These are phyloP conservation scores for Tortrix viridana DNA, from an alignment of 2,888 invertebrate genomes.

Conservation along the genomic window DNA sequence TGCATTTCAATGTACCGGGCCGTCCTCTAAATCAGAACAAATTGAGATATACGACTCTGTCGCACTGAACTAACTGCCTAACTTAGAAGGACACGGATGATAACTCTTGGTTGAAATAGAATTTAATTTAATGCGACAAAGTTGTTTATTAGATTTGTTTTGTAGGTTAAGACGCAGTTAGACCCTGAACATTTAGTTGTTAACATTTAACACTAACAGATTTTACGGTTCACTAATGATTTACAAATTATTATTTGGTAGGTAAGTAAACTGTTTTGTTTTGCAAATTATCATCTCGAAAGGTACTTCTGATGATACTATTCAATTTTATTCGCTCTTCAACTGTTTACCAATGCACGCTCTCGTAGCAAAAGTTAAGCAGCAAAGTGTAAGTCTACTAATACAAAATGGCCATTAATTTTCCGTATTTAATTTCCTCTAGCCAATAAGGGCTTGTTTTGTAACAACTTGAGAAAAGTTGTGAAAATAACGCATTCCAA, in stretches of 20 bases:
- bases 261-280: too few species aligned
- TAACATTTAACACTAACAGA: too few species aligned
- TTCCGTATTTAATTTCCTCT: constrained; percentile 31
- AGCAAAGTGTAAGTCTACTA: constrained; percentile 6
- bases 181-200: too few species aligned
- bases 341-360: too few species aligned
- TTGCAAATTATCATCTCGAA: too few species aligned
- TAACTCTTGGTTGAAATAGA: constrained; percentile 24
- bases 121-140: constrained; percentile 26
- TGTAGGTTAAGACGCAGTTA: too few species aligned
- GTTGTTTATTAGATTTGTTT: not conserved
- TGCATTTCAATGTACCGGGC: constrained; percentile 40
- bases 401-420: constrained; percentile 29
- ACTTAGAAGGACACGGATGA: constrained; percentile 35
- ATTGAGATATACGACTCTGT: constrained; percentile 43
- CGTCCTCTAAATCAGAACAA: constrained; percentile 43
- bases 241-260: too few species aligned
- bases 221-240: too few species aligned
- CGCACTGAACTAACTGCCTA: constrained; percentile 39
- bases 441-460: constrained; percentile 36
- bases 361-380: not conserved
- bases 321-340: too few species aligned
- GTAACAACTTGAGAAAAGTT: constrained; percentile 43
- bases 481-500: constrained; percentile 49
- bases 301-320: too few species aligned